A percentile compares a stretch with the other conserved stretches of the same genome.
Evolutionary conservation across 2,797 vertebrate species (phyloP).

Genomic region (Tapera naevia): DNA sequence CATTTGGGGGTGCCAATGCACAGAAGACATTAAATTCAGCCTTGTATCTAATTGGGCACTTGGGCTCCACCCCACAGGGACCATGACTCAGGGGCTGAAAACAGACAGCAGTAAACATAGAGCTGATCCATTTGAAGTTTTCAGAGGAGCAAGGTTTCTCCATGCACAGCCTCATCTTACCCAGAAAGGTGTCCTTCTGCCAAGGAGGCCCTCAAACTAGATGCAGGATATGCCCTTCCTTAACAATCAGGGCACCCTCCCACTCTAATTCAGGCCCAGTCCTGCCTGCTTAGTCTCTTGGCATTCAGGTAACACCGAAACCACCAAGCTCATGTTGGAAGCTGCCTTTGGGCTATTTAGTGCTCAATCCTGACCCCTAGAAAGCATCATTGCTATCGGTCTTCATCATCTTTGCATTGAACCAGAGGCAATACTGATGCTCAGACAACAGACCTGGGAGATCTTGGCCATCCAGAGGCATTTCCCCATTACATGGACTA

Average conservation of each 20-base stretch:
- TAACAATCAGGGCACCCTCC: not conserved
- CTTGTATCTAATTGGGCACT: fast-evolving
- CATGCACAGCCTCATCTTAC: not conserved
- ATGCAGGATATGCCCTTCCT: not conserved
- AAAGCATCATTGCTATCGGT: not conserved
- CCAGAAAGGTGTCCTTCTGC: not conserved
- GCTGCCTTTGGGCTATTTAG: not conserved
- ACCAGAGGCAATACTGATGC: not conserved
- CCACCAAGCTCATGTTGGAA: too few species aligned
- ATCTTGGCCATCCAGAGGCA: not conserved
- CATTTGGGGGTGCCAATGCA: not conserved
- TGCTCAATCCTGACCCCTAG: not conserved
- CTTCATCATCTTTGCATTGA: not conserved
- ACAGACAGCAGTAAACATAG: not conserved
- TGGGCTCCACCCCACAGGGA: fast-evolving
- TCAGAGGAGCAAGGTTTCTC: not conserved
- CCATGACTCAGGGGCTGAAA: not conserved
- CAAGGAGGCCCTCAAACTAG: not conserved
- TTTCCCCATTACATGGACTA: not conserved
- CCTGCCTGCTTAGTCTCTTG: not conserved
- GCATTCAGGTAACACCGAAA: not conserved
- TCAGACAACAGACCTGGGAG: not conserved
- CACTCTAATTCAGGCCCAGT: not conserved
- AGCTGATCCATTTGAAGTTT: not conserved
- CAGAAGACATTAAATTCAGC: not conserved